Evolutionary conservation across 2,113 vertebrate genomes (phyloP), one percentile per base, ranked within the genome.

Genomic region (Ochotona curzoniae): DNA sequence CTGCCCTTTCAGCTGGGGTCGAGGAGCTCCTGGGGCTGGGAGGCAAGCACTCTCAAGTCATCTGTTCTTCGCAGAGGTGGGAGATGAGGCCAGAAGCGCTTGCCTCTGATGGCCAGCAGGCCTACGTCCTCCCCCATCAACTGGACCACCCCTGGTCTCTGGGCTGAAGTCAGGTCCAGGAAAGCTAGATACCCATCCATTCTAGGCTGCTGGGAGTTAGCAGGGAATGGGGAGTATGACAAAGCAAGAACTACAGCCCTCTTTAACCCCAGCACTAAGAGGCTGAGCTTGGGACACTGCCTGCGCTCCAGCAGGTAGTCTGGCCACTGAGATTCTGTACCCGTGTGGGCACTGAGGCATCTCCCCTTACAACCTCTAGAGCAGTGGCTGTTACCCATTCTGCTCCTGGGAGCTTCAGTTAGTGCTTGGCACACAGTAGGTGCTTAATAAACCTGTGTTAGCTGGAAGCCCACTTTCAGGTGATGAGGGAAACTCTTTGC

Each of bases 71-170:
- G 79, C 80, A 66, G 70, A 86, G 14, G 21, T 44, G 38, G 81
- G 15, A 49, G 30, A 82, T 30, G 71, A 93, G 78, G 83, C 26
- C 93, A 93, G 47, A 76, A 76, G 91, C 10, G 7, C 63, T 79
- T 13, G 15, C 44, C 57, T 66, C 61, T 73, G 70, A 74, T 20
- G 12, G 26, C 49, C 75, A 70, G 89, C n/a, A 83, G 49, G 49
- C 78, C 44, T n/a, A 73, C 57, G 44, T 73, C 66, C 90, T 75
- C 49, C 44, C 49, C 69, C 74, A 44, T 67, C 83, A 83, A 51
- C 82, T 54, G 54, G 51, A 54, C 51, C 83, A 75, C 81, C 61
- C 61, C 83, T 7, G 21, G 51, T 57, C 70, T 51, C n/a, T 70
- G 35, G 60, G 32, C 69, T 61, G 73, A 83, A 63, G 83, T 79